These are phyloP conservation scores for Lacanobia oleracea DNA, from an alignment of 2,888 invertebrate species.

Conservation along the genomic window DNA sequence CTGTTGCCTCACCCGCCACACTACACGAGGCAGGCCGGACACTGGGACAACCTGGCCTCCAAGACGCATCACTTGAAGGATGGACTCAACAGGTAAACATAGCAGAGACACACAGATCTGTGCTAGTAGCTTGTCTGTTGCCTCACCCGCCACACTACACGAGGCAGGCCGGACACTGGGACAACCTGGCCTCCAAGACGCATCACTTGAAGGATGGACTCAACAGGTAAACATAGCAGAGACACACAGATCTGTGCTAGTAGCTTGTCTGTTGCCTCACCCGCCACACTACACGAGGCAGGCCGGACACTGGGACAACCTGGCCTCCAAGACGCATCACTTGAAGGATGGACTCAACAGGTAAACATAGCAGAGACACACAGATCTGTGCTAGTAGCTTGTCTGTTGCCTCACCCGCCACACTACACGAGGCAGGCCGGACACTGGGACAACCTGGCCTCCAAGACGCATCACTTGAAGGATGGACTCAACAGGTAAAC, in stretches of 20 bases:
- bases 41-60: conserved; percentile 97
- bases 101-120: conserved; percentile 75
- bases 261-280: conserved; percentile 96
- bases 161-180: conserved; percentile 98
- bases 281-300: conserved; percentile 98
- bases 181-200: conserved; percentile 95
- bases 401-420: conserved; percentile 99
- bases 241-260: conserved; percentile 75
- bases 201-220: conserved; percentile 98
- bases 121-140: conserved; percentile 91
- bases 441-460: conserved; percentile 97
- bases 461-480: conserved; percentile 97
- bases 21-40: conserved; percentile 98
- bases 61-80: conserved; percentile 98
- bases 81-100: conserved; percentile 93
- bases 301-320: conserved; percentile 98
- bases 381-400: conserved; percentile 74
- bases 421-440: conserved; percentile 99
- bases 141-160: conserved; percentile 99
- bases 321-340: conserved; percentile 96
- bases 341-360: conserved; percentile 98
- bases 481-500: conserved; percentile 95
- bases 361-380: conserved; percentile 5
- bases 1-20: conserved; percentile 99
- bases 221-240: conserved; percentile 86